Base-by-base conservation (phyloP, 2,888 invertebrate genomes). In the Cryptocheilus praepositus region DNA sequence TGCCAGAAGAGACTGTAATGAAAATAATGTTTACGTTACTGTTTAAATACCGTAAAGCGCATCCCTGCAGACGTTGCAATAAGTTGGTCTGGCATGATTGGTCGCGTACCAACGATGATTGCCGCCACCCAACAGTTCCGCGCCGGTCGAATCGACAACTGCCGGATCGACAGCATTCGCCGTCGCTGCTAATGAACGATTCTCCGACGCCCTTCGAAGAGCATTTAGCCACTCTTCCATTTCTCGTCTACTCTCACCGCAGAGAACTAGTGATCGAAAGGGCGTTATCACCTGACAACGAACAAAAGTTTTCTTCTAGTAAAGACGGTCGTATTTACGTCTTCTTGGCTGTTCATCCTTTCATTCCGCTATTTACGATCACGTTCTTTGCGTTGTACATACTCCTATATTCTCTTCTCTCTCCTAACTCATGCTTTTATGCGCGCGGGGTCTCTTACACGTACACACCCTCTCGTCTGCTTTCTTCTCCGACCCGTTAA, bases 31-130 rank as follows among this genome's bases (percentile, higher is more conserved):
- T 25, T 2, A n/a, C 3, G n/a, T 11, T 18, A n/a, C 4, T n/a
- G 19, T 21, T 22, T 49, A 11, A 16, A 83, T 85, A 91, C 91
- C 95, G 60, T 92, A 92, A 53, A 98, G 92, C 18, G 97, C 96
- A 86, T 98, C 98, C 67, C 97, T 92, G 89, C 98, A 99, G 51
- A 98, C 97, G 89, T 98, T 98, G 91, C 98, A 98, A 90, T 97
- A 98, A 0, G 97, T 97, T 52, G 98, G 98, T 60, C 98, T 92
- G 0, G 98, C 97, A 90, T 98, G 97, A 0, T 95, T 97, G 18
- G 97, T 96, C 8, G 96, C 94, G 86, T 97, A 97, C 95, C 95
- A 96, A 76, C 92, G 92, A 86, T 94, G 94, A 85, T 93, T 91
- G 68, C 94, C 94, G 63, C 93, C 92, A 21, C 94, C 90, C 82